Conservation (phyloP, 2,113 vertebrate genomes). For the Cricetomys ansorgei region DNA sequence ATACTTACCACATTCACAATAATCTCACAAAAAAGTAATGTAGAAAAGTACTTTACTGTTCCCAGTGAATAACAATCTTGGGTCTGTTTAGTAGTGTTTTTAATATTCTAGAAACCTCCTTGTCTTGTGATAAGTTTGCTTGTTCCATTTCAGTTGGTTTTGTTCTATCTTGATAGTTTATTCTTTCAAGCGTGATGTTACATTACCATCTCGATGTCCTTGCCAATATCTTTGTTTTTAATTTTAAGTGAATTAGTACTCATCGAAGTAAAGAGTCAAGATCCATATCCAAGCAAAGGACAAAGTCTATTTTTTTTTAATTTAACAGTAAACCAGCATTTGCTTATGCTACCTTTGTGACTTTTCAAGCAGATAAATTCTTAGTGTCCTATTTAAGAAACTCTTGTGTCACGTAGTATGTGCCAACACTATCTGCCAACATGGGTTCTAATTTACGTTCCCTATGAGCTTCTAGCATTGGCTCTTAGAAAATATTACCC, state of each 20-base stretch:
- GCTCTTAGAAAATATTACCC: background rate
- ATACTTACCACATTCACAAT: background rate
- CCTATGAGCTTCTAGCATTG: conserved; percentile 39
- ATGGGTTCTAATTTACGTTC: conserved; percentile 49
- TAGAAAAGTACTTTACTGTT: conserved; percentile 9
- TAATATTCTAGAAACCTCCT: conserved; percentile 41
- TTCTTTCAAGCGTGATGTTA: conserved; percentile 60
- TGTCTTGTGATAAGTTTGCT: conserved; percentile 63
- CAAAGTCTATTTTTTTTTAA: background rate
- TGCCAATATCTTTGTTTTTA: conserved; percentile 69
- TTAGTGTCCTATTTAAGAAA: conserved; percentile 12
- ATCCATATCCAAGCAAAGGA: conserved; percentile 37
- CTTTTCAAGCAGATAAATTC: conserved; percentile 25
- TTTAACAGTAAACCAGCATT: conserved; percentile 35
- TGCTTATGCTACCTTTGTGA: conserved; percentile 20
- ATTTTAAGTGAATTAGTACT: conserved; percentile 60
- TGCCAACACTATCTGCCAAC: background rate
- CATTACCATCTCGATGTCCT: conserved; percentile 64
- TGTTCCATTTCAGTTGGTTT: conserved; percentile 64
- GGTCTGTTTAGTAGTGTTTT: conserved; percentile 44
- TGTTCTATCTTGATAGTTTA: conserved; percentile 65
- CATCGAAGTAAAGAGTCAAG: conserved; percentile 40
- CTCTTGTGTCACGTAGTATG: background rate
- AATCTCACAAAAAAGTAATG: conserved; percentile 43
- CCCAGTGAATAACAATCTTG: conserved; percentile 23